Conservation (phyloP, 2,888 invertebrate genomes). For the Disparrhopalites patrizii region DNA sequence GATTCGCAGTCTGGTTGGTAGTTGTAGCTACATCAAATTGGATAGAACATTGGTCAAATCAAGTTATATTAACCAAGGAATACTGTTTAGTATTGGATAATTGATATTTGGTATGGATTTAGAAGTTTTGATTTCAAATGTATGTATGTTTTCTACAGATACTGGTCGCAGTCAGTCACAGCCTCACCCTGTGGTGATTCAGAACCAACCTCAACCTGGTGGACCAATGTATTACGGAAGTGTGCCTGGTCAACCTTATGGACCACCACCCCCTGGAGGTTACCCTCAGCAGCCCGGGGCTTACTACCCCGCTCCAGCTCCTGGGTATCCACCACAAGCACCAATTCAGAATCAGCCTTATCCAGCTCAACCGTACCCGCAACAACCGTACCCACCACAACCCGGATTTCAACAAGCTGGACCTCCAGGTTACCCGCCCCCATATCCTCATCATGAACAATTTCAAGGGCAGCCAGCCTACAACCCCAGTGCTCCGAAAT, state of each 20-base stretch:
- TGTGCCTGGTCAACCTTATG: constrained; percentile 25
- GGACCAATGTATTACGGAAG: constrained; percentile 26
- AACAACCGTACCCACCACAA: constrained; percentile 8
- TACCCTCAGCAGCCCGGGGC: constrained; percentile 37
- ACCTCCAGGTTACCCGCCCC: constrained; percentile 24
- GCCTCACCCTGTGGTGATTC: constrained; percentile 23
- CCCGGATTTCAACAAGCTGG: constrained; percentile 14
- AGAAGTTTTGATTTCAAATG: no score
- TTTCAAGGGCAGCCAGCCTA: constrained; percentile 28
- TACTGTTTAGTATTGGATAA: no score
- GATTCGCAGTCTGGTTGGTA: no score
- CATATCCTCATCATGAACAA: constrained; percentile 26
- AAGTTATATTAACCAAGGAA: no score
- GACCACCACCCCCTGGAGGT: constrained; percentile 35
- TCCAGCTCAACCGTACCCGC: constrained; percentile 11
- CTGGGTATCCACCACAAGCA: constrained; percentile 16
- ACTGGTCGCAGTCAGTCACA: constrained; percentile 10
- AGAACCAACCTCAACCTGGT: constrained; percentile 26
- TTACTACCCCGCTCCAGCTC: constrained; percentile 28
- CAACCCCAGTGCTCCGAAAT: constrained; percentile 37
- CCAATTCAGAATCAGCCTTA: constrained; percentile 24
- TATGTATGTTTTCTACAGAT: constrained; percentile 6
- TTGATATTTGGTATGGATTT: no score
- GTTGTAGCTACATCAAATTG: no score
- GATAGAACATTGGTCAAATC: no score